Evolutionary conservation across 2,797 vertebrate genomes (phyloP).

Genomic region (Anguilla obscura): DNA sequence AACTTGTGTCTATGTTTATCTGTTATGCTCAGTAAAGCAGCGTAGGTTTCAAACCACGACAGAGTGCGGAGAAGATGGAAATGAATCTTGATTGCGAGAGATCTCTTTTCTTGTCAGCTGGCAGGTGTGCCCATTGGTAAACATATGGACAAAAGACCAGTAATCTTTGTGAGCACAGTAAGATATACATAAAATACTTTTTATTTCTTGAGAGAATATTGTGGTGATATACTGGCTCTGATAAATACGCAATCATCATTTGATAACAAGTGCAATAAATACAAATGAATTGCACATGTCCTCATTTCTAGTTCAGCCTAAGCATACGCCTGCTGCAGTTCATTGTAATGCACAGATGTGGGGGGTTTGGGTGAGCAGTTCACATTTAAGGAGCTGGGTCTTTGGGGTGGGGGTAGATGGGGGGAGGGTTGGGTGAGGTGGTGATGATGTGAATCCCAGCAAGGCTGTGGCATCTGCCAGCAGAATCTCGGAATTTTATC

Average conservation of each 20-base stretch:
- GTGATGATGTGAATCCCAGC: not conserved
- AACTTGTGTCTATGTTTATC: constrained; percentile 28
- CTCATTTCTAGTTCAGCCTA: not conserved
- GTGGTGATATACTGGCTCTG: not conserved
- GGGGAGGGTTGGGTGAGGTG: not conserved
- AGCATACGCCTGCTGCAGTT: constrained; percentile 7
- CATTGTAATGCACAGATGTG: constrained; percentile 11
- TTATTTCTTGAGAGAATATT: not conserved
- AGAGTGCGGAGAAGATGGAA: not conserved
- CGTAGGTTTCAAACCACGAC: constrained; percentile 18
- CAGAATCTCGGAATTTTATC: constrained; percentile 23
- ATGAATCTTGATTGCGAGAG: not conserved
- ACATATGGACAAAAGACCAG: not conserved
- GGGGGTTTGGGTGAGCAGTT: not conserved
- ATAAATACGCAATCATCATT: not conserved
- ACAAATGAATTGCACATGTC: not conserved
- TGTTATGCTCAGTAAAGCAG: constrained; percentile 31
- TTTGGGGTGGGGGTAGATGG: not conserved
- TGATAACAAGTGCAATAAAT: not conserved
- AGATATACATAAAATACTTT: not conserved
- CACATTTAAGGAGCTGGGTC: constrained; percentile 17
- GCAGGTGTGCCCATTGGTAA: not conserved
- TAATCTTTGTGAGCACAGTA: not conserved
- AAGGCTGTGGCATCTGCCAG: not conserved
- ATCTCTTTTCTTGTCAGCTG: constrained; percentile 1